A percentile compares a stretch with the other conserved stretches of the same genome.
Evolutionary conservation across 1,140 invertebrate species (phyloP).

Genomic region (Chelonus insularis): DNA sequence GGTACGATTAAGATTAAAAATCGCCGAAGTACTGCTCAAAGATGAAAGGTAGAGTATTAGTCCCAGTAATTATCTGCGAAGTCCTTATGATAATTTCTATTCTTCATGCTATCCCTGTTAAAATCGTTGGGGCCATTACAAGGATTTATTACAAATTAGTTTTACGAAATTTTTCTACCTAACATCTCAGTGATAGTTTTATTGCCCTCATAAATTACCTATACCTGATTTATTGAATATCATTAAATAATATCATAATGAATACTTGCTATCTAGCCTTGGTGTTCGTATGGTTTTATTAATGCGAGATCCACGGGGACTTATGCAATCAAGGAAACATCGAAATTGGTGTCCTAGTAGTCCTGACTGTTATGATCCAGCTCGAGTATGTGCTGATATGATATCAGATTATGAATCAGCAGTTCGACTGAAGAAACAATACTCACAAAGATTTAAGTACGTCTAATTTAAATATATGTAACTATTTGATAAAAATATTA

Average conservation of each 20-base stretch:
- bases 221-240: no score
- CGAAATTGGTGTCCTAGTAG: conserved; percentile 82
- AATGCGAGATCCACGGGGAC: conserved; percentile 83
- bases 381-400: conserved; percentile 78
- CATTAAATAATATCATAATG: no score
- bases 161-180: no score
- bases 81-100: no score
- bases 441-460: conserved; percentile 75
- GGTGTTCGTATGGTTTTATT: conserved; percentile 77
- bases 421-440: conserved; percentile 67
- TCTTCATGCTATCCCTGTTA: no score
- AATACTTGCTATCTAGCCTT: no score
- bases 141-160: no score
- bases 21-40: conserved; percentile 72
- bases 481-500: no score
- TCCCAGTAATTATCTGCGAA: no score
- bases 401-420: conserved; percentile 80
- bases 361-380: conserved; percentile 78
- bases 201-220: no score
- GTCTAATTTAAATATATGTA: conserved; percentile 17
- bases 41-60: conserved; percentile 65
- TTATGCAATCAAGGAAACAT: conserved; percentile 81
- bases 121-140: no score
- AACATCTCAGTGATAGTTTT: no score
- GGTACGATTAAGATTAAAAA: conserved; percentile 73